Evolutionary conservation across 1,140 invertebrate species (phyloP), one percentile per base, ranked within the genome.

Genomic region (Drosophila tristis): DNA sequence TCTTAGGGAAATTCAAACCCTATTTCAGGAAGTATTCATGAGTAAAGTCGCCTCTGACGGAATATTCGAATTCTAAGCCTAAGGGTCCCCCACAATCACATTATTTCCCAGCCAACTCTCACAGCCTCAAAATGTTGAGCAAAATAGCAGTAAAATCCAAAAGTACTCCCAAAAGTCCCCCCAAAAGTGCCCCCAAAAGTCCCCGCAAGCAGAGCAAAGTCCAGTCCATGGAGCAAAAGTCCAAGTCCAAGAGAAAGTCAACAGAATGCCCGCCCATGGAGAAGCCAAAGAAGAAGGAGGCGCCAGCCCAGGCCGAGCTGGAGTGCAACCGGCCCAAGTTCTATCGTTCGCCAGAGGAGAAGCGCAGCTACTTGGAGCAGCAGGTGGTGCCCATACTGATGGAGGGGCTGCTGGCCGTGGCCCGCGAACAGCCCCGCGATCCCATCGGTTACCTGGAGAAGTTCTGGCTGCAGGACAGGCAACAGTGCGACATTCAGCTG

Each of bases 351-450:
- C 5, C 25, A 0, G 59, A 9, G 7, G 62, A 89, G 13, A 60
- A 60, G 11, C 76, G 85, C 0, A n/a, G 3, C 3, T 84, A 55
- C 44, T 9, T 89, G 9, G 56, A 90, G 31, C 43, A 15, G 9
- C 62, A 80, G 11, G 85, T 71, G 42, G 63, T 80, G 16, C 84
- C 84, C 49, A 77, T 90, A 2, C 11, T 89, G 6, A 80, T 90
- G 80, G 67, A 84, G 25, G 84, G 84, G 4, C 71, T 89, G 85
- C 26, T 89, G 61, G 73, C 51, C 1, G 15, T 89, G 44, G 80
- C 84, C 3, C 79, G 84, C 0, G 84, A 84, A 6, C 56, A 72
- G 42, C 84, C 84, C 0, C 35, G 23, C 4, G 84, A 89, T 80
- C 84, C 84, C 25, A 74, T 89, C 2, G 56, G n/a, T 1, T 78